Evolutionary conservation across 1,140 invertebrate species (phyloP).

Genomic region (Drosophila prosaltans): DNA sequence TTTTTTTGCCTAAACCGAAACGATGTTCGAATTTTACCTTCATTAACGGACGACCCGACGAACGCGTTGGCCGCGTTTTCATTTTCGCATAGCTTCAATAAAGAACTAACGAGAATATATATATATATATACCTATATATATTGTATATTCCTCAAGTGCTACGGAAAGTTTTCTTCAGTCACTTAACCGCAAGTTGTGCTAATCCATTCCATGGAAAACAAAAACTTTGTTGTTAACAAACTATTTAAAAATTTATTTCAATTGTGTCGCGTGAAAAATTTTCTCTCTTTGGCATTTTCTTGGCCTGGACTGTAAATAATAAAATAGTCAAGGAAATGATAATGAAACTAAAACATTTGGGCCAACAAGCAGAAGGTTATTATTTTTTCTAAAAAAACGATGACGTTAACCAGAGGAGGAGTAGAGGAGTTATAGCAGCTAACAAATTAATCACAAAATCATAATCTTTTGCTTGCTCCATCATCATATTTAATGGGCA

Average conservation of each 20-base stretch:
- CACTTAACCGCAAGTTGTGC: not conserved
- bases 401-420: not conserved
- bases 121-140: constrained; percentile 8
- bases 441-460: constrained; percentile 7
- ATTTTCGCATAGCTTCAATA: constrained; percentile 34
- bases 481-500: constrained; percentile 64
- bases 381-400: not conserved
- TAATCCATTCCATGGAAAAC: constrained; percentile 46
- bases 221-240: constrained; percentile 29
- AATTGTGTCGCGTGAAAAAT: constrained; percentile 30
- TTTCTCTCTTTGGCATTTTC: constrained; percentile 8
- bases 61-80: constrained; percentile 71
- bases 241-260: constrained; percentile 63
- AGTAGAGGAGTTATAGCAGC: not conserved
- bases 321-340: constrained; percentile 40
- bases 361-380: constrained; percentile 14
- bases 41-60: constrained; percentile 75
- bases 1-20: constrained; percentile 73
- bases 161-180: constrained; percentile 25
- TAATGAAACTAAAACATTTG: constrained; percentile 39
- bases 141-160: not conserved
- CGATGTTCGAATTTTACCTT: constrained; percentile 77
- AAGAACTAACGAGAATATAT: constrained; percentile 10
- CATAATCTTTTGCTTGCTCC: constrained; percentile 21
- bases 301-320: constrained; percentile 31